Percentiles rank a stretch among this genome's conserved stretches.
Evolutionary conservation across 2,888 invertebrate genomes (phyloP).

Genomic region (Melitaea athalia): DNA sequence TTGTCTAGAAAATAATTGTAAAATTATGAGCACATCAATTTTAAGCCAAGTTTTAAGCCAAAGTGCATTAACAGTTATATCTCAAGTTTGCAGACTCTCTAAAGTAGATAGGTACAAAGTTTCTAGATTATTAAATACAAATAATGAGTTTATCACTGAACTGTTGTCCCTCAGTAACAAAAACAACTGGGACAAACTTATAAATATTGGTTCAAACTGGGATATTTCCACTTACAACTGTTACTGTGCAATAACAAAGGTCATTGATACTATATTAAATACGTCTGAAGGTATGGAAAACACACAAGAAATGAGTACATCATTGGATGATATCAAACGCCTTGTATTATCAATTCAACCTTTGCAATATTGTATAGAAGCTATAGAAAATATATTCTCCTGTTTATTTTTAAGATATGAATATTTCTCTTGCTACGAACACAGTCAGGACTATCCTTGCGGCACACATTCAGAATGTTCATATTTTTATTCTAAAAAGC

Average conservation of each 20-base stretch:
- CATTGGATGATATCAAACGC: slow-evolving; percentile 74
- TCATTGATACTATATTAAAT: slow-evolving; percentile 74
- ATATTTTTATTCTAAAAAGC: slow-evolving; percentile 76
- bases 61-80: slow-evolving; percentile 76
- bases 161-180: slow-evolving; percentile 58
- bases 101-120: slow-evolving; percentile 78
- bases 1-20: slow-evolving; percentile 76
- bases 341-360: slow-evolving; percentile 76
- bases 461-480: slow-evolving; percentile 77
- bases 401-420: slow-evolving; percentile 86
- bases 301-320: slow-evolving; percentile 63
- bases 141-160: slow-evolving; percentile 72
- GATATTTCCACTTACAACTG: slow-evolving; percentile 77
- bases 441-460: slow-evolving; percentile 69
- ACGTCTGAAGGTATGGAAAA: slow-evolving; percentile 61
- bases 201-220: slow-evolving; percentile 60
- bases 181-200: slow-evolving; percentile 46
- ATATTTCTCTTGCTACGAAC: slow-evolving; percentile 81
- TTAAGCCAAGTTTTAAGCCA: slow-evolving; percentile 72
- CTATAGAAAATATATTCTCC: slow-evolving; percentile 88
- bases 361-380: slow-evolving; percentile 79
- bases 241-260: slow-evolving; percentile 76
- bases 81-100: slow-evolving; percentile 76
- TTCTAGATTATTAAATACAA: slow-evolving; percentile 70
- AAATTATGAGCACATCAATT: slow-evolving; percentile 77